A percentile compares a stretch with the other conserved stretches of the same genome.
Conservation (phyloP, 2,113 vertebrate species). For the Paraplagusia blochii region DNA sequence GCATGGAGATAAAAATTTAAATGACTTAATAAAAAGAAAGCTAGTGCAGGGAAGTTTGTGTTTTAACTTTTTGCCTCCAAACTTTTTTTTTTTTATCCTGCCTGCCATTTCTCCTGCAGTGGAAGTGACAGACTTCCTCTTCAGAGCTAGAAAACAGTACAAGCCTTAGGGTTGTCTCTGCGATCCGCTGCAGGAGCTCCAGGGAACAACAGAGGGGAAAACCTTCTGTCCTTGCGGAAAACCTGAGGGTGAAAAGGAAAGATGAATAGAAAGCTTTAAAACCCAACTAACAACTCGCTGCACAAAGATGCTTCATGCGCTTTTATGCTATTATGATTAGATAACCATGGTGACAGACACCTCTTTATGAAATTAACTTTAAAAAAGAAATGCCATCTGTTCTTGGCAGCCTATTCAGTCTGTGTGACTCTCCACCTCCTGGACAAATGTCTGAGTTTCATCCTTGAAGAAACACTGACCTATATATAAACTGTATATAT, state of each 20-base stretch:
- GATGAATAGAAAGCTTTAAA: conserved; percentile 10
- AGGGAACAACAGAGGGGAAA: conserved; percentile 11
- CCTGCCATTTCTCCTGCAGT: conserved; percentile 9
- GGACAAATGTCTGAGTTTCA: conserved; percentile 30
- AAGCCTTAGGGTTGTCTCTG: conserved; percentile 29
- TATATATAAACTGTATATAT: conserved; percentile 16
- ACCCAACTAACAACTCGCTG: too few relatives aligned
- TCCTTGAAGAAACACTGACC: conserved; percentile 23
- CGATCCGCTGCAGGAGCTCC: conserved; percentile 21
- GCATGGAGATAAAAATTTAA: too few relatives aligned
- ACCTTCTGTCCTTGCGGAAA: conserved; percentile 4
- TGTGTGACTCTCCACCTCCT: conserved; percentile 25
- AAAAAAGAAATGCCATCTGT: conserved; percentile 39
- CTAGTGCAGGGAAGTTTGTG: background rate
- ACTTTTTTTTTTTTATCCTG: conserved; percentile 18
- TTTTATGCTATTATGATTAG: conserved; percentile 9
- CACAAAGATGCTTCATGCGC: conserved; percentile 9
- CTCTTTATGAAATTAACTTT: conserved; percentile 30
- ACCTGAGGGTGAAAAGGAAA: background rate
- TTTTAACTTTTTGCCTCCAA: background rate
- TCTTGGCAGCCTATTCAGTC: conserved; percentile 36
- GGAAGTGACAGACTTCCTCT: conserved; percentile 12
- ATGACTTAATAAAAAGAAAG: background rate
- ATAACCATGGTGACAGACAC: conserved; percentile 8
- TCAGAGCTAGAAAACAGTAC: background rate